These are phyloP conservation scores for Centropyge bicolor DNA, from an alignment of 2,797 vertebrate genomes.

Conservation along the genomic window DNA sequence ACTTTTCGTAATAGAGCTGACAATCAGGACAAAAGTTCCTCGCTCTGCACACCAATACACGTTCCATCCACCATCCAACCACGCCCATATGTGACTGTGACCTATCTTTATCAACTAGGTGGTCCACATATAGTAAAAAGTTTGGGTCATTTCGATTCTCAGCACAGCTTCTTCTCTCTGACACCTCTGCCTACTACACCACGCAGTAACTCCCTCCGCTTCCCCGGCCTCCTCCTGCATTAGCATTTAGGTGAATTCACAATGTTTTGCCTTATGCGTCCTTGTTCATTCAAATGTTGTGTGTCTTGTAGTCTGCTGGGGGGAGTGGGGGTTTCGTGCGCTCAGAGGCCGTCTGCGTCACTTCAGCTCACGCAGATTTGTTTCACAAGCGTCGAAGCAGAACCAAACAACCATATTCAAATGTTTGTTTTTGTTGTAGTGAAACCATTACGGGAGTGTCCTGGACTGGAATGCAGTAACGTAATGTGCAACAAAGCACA, in stretches of 20 bases:
- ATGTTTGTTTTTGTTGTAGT: conserved; percentile 33
- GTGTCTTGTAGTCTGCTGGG: conserved; percentile 34
- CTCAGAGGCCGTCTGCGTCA: conserved; percentile 20
- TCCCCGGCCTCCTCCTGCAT: conserved; percentile 33
- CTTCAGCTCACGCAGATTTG: conserved; percentile 36
- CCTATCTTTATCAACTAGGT: conserved; percentile 6
- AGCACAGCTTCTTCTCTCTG: conserved; percentile 1
- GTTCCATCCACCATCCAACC: conserved; percentile 13
- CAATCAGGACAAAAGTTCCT: conserved; percentile 6
- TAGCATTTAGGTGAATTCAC: conserved; percentile 63
- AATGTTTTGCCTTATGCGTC: conserved; percentile 39
- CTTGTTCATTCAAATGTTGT: conserved; percentile 42
- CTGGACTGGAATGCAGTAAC: not conserved
- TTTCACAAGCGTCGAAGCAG: conserved; percentile 32
- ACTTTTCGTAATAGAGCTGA: not conserved
- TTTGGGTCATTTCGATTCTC: conserved; percentile 36
- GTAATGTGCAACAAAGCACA: conserved; percentile 2
- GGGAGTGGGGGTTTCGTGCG: not conserved
- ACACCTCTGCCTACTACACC: not conserved
- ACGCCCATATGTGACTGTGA: not conserved
- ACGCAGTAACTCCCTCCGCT: not conserved
- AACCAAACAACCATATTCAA: conserved; percentile 50
- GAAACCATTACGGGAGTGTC: conserved; percentile 5
- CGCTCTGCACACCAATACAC: not conserved
- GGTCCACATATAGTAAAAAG: conserved; percentile 23